Evolutionary conservation across 1,140 invertebrate species (phyloP), one percentile per base, ranked within the genome.

Genomic region (Tribolium madens): DNA sequence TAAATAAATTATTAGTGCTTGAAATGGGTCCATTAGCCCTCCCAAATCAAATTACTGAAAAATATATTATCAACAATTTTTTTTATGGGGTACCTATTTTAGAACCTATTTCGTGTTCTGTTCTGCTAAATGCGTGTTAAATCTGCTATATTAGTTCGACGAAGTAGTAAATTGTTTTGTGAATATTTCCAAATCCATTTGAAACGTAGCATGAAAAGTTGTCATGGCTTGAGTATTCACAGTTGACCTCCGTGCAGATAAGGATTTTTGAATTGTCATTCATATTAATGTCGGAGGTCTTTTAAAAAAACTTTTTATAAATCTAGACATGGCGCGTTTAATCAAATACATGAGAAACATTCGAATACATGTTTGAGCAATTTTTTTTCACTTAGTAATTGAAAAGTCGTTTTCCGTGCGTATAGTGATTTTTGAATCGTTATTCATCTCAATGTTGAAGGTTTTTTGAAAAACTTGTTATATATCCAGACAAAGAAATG

Each of bases 1-100:
- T 57, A 57, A 57, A 57, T 57, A 57, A 57, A 18, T 18, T 57
- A 57, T 57, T 57, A 57, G 15, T 14, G 52, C n/a, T 57, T 6
- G 4, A 57, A 18, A 57, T 57, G 7, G 15, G 52, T 57, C 15
- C 52, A 57, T 57, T 57, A 26, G 9, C 17, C 52, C 52, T 18
- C 14, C 10, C 17, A 57, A 57, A n/a, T 18, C 5, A 6, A 21
- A 57, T 57, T 10, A 6, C 52, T 18, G 18, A 57, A 57, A 21
- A 57, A 57, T 57, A 10, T 42, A 42, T 42, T 42, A 10, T 42
- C 36, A 42, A 10, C 36, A 10, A 1, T 42, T 42, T 42, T 36
- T 42, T 9, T 42, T 42, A 5, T 26, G 21, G 21, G 21, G 21
- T 1, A 26, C 21, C 21, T 26, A 26, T 1, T 26, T 5, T 26